These are phyloP conservation scores for Matsumurasca onukii DNA, from an alignment of 1,140 invertebrate species.

Conservation along the genomic window DNA sequence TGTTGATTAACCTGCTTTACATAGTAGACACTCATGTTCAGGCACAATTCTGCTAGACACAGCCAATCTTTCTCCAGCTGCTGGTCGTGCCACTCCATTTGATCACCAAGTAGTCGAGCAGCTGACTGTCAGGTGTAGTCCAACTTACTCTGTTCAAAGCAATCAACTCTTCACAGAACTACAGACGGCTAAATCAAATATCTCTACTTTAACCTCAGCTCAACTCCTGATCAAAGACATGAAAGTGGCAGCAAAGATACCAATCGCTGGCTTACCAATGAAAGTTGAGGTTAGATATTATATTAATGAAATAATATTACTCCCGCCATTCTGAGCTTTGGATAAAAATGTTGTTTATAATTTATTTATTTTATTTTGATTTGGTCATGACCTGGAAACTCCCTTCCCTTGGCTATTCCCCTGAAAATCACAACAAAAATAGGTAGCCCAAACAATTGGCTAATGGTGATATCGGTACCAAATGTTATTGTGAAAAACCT, in stretches of 20 bases:
- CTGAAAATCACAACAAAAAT: too few relatives aligned
- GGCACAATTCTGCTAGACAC: conserved; percentile 1
- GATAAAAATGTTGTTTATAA: too few relatives aligned
- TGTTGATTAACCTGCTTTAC: too few relatives aligned
- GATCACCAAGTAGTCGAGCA: not conserved
- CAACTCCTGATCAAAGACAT: conserved; percentile 15
- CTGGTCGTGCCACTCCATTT: not conserved
- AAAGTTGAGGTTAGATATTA: conserved; percentile 9
- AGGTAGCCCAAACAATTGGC: too few relatives aligned
- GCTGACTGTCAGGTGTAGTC: not conserved
- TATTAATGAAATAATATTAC: too few relatives aligned
- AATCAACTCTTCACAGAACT: not conserved
- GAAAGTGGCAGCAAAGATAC: conserved; percentile 3
- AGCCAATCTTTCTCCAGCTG: not conserved
- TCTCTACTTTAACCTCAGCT: not conserved
- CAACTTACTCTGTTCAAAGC: not conserved
- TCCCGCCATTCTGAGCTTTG: too few relatives aligned
- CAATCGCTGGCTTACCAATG: conserved; percentile 11
- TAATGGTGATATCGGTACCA: too few relatives aligned
- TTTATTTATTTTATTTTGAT: too few relatives aligned
- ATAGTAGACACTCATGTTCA: too few relatives aligned
- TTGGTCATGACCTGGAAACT: too few relatives aligned
- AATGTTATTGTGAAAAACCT: too few relatives aligned
- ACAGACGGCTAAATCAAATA: not conserved
- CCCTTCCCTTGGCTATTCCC: too few relatives aligned